Base-by-base conservation (phyloP, 1,140 invertebrate species). In the Grapholita molesta region DNA sequence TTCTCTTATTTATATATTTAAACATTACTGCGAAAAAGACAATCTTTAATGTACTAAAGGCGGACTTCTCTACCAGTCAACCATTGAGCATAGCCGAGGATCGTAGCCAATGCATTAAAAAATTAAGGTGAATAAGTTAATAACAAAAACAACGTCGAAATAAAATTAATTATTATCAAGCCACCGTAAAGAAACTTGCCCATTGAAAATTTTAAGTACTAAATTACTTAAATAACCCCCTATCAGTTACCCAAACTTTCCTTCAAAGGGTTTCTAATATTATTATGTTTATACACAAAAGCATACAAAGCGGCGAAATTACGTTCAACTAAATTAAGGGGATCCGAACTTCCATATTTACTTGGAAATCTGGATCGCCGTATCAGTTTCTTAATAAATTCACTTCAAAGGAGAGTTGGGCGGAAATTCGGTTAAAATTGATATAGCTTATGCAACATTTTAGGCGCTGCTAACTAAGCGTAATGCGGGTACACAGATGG, bases 251-350 rank as follows among this genome's bases (percentile, higher is more conserved):
- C n/a, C 15, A 48, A 48, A 48, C 15, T 48, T 48, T 15, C 18
- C 42, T 48, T 48, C 42, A 48, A 48, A 48, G 42, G 21, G 42
- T n/a, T 61, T 15, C 55, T 61, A 61, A 61, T 21, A 61, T 30
- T 15, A 61, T 61, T 61, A 61, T 61, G 55, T 28, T 61, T 61
- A 28, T 61, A 61, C 55, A 61, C 55, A 61, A 61, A 61, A 28
- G 12, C 55, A 61, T 61, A 61, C n/a, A 61, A 61, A 61, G 55
- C 55, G n/a, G 23, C 55, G 3, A 30, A 61, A 28, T 61, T 28
- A 4, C 15, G 24, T 28, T 61, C 25, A 61, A 61, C 28, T 18
- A 61, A 28, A 61, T 61, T 32, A 61, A 61, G 55, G 35, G 55
- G 55, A 61, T 61, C 25, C n/a, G 32, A 61, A 61, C 55, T 61